Conservation (phyloP, 2,797 vertebrate genomes). For the Nyctalus aviator region DNA sequence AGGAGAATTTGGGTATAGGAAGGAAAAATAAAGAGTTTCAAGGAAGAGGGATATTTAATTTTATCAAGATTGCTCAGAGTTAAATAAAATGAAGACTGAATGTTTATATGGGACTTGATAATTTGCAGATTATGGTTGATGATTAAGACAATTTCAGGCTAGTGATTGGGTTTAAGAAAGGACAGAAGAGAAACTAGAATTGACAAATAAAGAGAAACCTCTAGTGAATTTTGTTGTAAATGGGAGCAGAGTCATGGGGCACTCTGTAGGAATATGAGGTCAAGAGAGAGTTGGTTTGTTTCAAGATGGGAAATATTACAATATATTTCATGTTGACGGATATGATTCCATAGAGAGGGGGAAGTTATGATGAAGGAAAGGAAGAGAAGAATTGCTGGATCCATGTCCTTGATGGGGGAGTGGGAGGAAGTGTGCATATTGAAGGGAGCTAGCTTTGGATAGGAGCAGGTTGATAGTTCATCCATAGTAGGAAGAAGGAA, state of each 20-base stretch:
- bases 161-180: neutral
- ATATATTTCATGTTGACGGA: neutral
- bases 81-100: neutral
- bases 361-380: neutral
- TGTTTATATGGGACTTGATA: neutral
- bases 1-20: neutral
- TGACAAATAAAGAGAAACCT: neutral
- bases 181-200: neutral
- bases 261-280: neutral
- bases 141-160: neutral
- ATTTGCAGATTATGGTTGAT: neutral
- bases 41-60: neutral
- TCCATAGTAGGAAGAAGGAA: neutral
- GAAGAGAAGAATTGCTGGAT: neutral
- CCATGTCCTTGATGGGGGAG: neutral
- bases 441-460: neutral
- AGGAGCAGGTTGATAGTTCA: neutral
- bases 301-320: neutral
- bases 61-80: neutral
- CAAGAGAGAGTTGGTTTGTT: neutral
- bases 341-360: neutral
- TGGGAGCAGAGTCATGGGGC: neutral
- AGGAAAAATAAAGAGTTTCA: neutral
- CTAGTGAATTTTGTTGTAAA: neutral
- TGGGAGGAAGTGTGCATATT: neutral